Conservation (phyloP, 2,797 vertebrate genomes). For the Manis crassicaudata region DNA sequence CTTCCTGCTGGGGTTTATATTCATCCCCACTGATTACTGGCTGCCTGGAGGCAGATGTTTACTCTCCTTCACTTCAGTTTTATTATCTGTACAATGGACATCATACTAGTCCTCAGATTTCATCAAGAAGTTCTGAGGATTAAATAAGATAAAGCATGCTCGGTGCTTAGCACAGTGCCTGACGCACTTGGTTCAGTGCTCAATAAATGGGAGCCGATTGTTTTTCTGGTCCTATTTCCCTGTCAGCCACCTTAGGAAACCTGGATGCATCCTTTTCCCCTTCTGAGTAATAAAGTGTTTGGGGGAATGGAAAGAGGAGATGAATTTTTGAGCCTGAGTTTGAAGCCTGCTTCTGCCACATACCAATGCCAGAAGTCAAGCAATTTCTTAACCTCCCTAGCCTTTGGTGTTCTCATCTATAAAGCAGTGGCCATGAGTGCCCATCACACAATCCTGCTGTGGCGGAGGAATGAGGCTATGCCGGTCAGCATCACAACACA, state of each 20-base stretch:
- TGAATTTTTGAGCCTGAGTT: neutral
- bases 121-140: neutral
- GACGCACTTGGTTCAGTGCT: neutral
- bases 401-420: neutral
- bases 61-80: neutral
- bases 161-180: neutral
- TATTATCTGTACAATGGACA: neutral
- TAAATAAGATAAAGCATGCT: neutral
- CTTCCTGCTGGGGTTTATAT: neutral
- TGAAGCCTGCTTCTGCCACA: neutral
- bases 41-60: neutral
- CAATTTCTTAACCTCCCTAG: neutral
- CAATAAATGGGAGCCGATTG: neutral
- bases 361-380: neutral
- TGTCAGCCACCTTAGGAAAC: constrained; percentile 21
- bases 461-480: neutral
- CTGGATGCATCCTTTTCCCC: neutral
- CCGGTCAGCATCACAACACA: neutral
- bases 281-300: neutral
- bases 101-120: neutral
- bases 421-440: neutral
- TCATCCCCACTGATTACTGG: neutral
- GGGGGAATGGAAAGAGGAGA: constrained; percentile 9
- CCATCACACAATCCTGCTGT: neutral
- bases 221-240: constrained; percentile 23